phyloP scores from a whole-genome alignment of 2,888 invertebrate genomes.

The Drosophila ezoana region DNA sequence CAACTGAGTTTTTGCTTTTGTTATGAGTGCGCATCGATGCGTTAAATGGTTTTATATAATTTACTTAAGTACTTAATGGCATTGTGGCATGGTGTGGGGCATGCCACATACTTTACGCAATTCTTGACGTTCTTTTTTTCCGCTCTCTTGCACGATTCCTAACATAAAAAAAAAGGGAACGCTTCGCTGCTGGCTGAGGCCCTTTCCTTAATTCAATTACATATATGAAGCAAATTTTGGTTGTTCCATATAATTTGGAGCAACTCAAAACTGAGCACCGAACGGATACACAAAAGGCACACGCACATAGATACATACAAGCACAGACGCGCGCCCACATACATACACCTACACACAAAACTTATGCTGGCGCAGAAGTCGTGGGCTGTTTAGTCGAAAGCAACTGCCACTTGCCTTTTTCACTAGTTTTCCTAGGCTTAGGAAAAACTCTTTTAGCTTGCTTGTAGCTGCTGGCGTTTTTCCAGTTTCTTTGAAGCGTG shows the following conservation, averaged over 20 bases:
- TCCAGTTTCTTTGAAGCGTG: conserved; percentile 59
- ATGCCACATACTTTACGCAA: conserved; percentile 66
- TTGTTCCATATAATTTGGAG: conserved; percentile 61
- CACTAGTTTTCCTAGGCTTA: conserved; percentile 62
- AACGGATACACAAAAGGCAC: conserved; percentile 71
- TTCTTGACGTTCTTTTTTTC: conserved; percentile 38
- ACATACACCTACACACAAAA: conserved; percentile 9
- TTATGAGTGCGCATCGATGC: conserved; percentile 46
- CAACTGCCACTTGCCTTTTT: conserved; percentile 72
- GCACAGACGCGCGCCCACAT: conserved; percentile 5
- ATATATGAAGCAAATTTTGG: conserved; percentile 48
- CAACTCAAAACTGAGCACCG: conserved; percentile 51
- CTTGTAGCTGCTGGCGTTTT: conserved; percentile 66
- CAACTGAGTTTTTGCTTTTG: conserved; percentile 11
- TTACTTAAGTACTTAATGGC: conserved; percentile 69
- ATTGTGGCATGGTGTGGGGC: conserved; percentile 37
- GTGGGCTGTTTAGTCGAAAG: conserved; percentile 44
- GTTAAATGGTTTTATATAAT: conserved; percentile 72
- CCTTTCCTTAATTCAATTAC: conserved; percentile 68
- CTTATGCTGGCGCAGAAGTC: conserved; percentile 19
- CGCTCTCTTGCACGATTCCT: conserved; percentile 32
- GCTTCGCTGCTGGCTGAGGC: conserved; percentile 42
- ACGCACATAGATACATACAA: conserved; percentile 47
- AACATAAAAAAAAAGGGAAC: conserved; percentile 47
- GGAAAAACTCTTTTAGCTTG: conserved; percentile 49